Conservation (phyloP, 2,797 vertebrate genomes). For the Bufotes viridis region DNA sequence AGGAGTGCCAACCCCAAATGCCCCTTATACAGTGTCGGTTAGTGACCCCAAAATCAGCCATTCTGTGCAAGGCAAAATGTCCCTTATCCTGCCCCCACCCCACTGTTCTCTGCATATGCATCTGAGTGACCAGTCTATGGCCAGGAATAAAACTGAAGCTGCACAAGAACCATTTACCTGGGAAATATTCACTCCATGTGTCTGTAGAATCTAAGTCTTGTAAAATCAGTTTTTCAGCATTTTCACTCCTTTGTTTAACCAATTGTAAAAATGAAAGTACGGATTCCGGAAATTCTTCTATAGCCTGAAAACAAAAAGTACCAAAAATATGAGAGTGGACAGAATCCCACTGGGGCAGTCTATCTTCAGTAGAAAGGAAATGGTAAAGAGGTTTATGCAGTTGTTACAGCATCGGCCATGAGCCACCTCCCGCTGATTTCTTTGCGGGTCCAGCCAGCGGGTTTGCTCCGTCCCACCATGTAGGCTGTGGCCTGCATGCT, state of each 20-base stretch:
- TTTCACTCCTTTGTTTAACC: conserved; percentile 76
- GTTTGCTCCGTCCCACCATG: too few relatives aligned
- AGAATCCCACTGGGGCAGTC: not conserved
- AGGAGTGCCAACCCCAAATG: not conserved
- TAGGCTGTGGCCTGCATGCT: too few relatives aligned
- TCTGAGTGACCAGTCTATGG: not conserved
- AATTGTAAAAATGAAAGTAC: conserved; percentile 81
- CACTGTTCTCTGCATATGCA: not conserved
- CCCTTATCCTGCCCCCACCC: not conserved
- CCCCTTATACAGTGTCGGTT: not conserved
- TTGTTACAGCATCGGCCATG: not conserved
- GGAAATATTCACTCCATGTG: conserved; percentile 61
- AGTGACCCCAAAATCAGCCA: not conserved
- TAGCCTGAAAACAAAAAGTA: conserved; percentile 68
- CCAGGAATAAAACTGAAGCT: not conserved
- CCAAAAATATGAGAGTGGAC: not conserved
- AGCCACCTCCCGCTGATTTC: too few relatives aligned
- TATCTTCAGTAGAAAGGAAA: not conserved
- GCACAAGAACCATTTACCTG: not conserved
- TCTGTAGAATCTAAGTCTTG: conserved; percentile 75
- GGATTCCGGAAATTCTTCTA: conserved; percentile 78
- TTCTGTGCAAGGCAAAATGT: not conserved
- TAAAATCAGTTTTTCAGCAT: conserved; percentile 79
- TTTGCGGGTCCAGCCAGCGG: too few relatives aligned
- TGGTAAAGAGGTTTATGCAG: not conserved